Conservation (phyloP, 2,797 vertebrate species). For the Macropodus opercularis region DNA sequence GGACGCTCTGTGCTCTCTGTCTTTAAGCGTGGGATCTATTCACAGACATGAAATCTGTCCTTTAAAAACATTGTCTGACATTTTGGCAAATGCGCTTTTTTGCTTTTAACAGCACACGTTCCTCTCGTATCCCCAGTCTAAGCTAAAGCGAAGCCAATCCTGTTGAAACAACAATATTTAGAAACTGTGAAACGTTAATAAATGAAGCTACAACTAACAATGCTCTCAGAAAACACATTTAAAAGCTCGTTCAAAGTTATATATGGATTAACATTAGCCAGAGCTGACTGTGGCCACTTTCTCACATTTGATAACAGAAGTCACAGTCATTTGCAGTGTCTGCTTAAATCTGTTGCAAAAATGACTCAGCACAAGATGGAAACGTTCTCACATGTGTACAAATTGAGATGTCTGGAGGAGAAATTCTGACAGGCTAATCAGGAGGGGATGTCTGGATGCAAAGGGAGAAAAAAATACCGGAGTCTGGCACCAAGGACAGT, state of each 20-base stretch:
- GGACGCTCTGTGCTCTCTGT: conserved; percentile 34
- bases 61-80: background rate
- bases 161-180: too few species aligned
- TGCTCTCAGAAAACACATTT: too few species aligned
- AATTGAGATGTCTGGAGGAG: conserved; percentile 91
- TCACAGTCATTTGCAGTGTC: conserved; percentile 35
- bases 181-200: too few species aligned
- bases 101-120: background rate
- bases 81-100: background rate
- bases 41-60: background rate
- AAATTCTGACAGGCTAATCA: conserved; percentile 88
- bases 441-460: conserved; percentile 87
- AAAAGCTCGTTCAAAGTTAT: too few species aligned
- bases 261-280: conserved; percentile 35
- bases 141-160: too few species aligned
- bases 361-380: conserved; percentile 61
- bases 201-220: too few species aligned
- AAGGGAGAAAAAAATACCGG: conserved; percentile 51
- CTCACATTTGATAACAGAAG: conserved; percentile 40
- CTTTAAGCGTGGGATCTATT: conserved; percentile 9
- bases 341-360: conserved; percentile 49
- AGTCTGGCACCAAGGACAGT: conserved; percentile 86
- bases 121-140: too few species aligned
- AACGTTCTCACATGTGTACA: conserved; percentile 86
- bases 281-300: conserved; percentile 30